Conservation (phyloP, 2,888 invertebrate genomes). For the Trachelus tabidus region DNA sequence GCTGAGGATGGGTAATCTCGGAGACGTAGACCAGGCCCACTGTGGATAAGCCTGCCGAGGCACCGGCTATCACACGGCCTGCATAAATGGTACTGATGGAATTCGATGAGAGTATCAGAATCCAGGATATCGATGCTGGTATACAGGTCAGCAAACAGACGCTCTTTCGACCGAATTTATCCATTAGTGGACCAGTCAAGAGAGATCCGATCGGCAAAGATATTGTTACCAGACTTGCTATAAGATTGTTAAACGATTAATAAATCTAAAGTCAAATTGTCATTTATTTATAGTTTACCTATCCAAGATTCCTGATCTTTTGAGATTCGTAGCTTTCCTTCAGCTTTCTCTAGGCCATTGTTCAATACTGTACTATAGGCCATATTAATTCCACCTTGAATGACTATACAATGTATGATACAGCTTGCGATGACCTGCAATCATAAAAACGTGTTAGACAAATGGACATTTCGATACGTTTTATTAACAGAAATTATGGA, state of each 20-base stretch:
- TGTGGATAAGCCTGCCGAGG: slow-evolving; percentile 69
- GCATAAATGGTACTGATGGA: slow-evolving; percentile 66
- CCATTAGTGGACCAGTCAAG: slow-evolving; percentile 70
- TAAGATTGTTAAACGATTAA: slow-evolving; percentile 30
- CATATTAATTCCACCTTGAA: slow-evolving; percentile 72
- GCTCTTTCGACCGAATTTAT: slow-evolving; percentile 68
- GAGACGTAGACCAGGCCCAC: slow-evolving; percentile 71
- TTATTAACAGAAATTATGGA: not conserved
- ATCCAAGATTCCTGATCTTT: slow-evolving; percentile 70
- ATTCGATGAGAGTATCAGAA: slow-evolving; percentile 64
- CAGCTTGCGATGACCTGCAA: slow-evolving; percentile 65
- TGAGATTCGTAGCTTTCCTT: slow-evolving; percentile 61
- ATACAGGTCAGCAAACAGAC: slow-evolving; percentile 65
- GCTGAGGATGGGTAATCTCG: slow-evolving; percentile 69
- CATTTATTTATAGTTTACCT: slow-evolving; percentile 59
- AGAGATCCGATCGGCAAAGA: slow-evolving; percentile 69
- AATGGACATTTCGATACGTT: not conserved
- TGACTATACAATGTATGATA: slow-evolving; percentile 67
- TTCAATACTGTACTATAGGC: slow-evolving; percentile 70
- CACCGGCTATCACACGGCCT: slow-evolving; percentile 69
- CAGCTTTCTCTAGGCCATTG: slow-evolving; percentile 66
- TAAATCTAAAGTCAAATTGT: not conserved
- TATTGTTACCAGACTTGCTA: slow-evolving; percentile 71
- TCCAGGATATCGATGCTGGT: slow-evolving; percentile 68
- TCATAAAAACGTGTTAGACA: not conserved